A percentile compares a stretch with the other conserved stretches of the same genome.
phyloP scores from a whole-genome alignment of 2,113 vertebrate genomes.

The Albula glossodonta region DNA sequence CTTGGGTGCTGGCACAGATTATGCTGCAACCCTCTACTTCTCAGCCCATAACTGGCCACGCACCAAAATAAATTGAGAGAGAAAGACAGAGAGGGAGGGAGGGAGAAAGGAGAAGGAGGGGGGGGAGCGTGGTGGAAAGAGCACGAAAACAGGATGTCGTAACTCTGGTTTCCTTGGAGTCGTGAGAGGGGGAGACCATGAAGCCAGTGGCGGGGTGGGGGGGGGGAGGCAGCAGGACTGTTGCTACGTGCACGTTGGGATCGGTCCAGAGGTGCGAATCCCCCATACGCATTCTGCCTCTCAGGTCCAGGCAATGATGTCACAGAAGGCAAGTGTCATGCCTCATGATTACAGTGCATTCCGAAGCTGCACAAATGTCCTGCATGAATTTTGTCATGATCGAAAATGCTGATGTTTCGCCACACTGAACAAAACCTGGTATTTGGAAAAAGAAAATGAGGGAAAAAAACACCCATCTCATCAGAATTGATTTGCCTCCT shows the following conservation, averaged over 20 bases:
- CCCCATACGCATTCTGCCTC: neutral
- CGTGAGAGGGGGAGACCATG: neutral
- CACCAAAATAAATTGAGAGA: conserved; percentile 1
- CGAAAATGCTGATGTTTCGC: neutral
- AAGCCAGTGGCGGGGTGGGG: neutral
- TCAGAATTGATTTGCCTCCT: neutral
- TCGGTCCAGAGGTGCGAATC: neutral
- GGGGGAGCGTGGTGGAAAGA: neutral
- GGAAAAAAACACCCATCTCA: neutral
- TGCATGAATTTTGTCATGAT: neutral
- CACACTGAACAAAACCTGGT: neutral
- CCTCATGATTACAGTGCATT: neutral
- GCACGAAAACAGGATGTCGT: conserved; percentile 18
- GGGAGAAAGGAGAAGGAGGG: neutral
- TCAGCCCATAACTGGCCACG: neutral
- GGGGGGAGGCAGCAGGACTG: neutral
- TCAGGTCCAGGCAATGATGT: neutral
- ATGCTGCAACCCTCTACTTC: neutral
- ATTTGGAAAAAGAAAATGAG: neutral
- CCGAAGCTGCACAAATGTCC: neutral
- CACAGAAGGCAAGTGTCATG: neutral
- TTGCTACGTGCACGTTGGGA: neutral
- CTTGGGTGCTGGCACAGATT: neutral
- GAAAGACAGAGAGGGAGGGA: neutral
- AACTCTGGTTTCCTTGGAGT: conserved; percentile 9